Base-by-base conservation (phyloP, 1,140 invertebrate species). In the Bilobella aurantiaca region DNA sequence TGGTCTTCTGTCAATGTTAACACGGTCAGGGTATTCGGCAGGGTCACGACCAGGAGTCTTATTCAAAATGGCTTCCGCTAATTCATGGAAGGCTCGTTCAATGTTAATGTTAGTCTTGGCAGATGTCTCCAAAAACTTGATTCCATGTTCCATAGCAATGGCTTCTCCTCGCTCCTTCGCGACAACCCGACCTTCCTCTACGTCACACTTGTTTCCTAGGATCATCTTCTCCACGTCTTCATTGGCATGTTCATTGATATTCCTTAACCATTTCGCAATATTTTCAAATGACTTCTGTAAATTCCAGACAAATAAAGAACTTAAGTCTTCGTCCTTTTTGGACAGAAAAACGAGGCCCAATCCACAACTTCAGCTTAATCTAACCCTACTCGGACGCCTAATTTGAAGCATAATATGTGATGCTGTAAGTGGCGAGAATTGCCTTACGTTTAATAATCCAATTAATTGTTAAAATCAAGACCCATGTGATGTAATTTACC, bases 191-290 rank as follows among this genome's bases (percentile, higher is more conserved):
- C 93, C 96, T 75, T 95, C 93, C 76, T 95, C 90, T 89, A 98
- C 95, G 83, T 99, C 96, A 86, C 94, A 97, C 83, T 99, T 99
- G 79, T 99, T 99, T 61, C 96, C 96, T 73, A 99, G 81, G 74
- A 99, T 94, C 96, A 99, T 98, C 79, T 98, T 98, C 75, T 98
- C 96, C 61, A 99, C 96, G 84, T 99, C 95, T 81, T 98, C 96
- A 82, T 95, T 98, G 25, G 96, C 96, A 83, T 99, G 95, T 90
- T 95, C 49, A 23, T 53, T 53, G 25, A 53, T 53, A 23, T 53
- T 53, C 49, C 49, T 8, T 71, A 98, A 85, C 95, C 95, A 98
- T 80, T 97, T 97, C 32, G 94, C 89, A 74, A 98, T 97, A 80
- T 98, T 98, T 80, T 98, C 94, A 82, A 97, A 98, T 71, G 37